Evolutionary conservation across 2,797 vertebrate species (phyloP).

Genomic region (Triplophysa yarkandensis): DNA sequence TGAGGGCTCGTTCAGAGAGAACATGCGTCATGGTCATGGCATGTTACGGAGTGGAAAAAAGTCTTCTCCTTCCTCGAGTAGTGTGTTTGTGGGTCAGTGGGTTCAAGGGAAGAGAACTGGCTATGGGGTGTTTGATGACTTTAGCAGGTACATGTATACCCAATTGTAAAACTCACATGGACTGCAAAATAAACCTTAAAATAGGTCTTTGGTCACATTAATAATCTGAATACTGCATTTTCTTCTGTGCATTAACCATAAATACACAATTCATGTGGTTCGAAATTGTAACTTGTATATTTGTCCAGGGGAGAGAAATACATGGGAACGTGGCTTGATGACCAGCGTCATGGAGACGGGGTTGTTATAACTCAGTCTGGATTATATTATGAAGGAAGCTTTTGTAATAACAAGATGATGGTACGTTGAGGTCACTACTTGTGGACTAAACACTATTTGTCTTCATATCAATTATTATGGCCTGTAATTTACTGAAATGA

Average conservation of each 20-base stretch:
- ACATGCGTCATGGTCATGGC: conserved; percentile 90
- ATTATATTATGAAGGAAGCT: conserved; percentile 90
- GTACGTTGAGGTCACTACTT: no score
- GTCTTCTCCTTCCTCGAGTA: conserved; percentile 84
- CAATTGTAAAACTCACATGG: no score
- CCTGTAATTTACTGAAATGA: no score
- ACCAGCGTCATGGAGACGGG: conserved; percentile 85
- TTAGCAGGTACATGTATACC: conserved; percentile 97
- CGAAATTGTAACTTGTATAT: not conserved
- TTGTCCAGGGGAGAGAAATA: conserved; percentile 90
- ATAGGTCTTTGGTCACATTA: not conserved
- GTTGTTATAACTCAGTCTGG: conserved; percentile 92
- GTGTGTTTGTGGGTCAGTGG: conserved; percentile 97
- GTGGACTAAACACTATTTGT: no score
- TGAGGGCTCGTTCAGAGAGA: conserved; percentile 93
- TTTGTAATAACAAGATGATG: conserved; percentile 92
- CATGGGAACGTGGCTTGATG: conserved; percentile 94
- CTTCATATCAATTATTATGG: no score
- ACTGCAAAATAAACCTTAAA: not conserved
- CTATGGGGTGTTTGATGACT: conserved; percentile 93
- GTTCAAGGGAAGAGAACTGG: conserved; percentile 88
- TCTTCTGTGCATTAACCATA: no score
- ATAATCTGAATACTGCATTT: not conserved
- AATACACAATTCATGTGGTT: not conserved
- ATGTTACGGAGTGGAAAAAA: conserved; percentile 90